phyloP scores from a whole-genome alignment of 2,797 vertebrate genomes.

The Danio choprae region DNA sequence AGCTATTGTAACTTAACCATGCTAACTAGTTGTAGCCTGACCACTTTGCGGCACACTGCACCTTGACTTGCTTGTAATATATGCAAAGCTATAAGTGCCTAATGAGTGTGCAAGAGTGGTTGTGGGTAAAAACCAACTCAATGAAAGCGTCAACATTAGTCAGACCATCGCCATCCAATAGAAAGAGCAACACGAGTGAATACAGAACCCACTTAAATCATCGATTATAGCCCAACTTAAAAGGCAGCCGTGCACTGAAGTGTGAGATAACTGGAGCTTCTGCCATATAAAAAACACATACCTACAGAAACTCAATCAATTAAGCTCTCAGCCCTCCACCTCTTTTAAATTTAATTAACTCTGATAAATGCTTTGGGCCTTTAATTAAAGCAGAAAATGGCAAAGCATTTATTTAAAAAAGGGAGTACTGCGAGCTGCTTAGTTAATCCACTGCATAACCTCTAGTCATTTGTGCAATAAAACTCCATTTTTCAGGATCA shows the following conservation, averaged over 20 bases:
- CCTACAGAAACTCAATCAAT: conserved; percentile 37
- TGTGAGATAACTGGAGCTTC: conserved; percentile 43
- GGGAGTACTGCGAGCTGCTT: not conserved
- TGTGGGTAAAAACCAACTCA: conserved; percentile 28
- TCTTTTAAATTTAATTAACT: conserved; percentile 59
- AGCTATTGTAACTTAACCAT: not conserved
- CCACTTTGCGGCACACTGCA: not conserved
- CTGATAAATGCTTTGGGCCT: conserved; percentile 57
- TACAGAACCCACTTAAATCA: conserved; percentile 34
- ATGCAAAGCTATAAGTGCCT: not conserved
- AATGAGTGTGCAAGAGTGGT: not conserved
- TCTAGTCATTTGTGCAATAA: not conserved
- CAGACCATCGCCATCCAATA: conserved; percentile 43
- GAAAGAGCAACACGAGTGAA: not conserved
- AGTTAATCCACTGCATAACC: conserved; percentile 23
- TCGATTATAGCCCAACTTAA: conserved; percentile 29
- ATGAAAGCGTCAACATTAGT: conserved; percentile 23
- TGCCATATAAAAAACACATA: conserved; percentile 24
- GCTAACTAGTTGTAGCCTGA: not conserved
- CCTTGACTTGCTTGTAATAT: not conserved
- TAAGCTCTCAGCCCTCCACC: conserved; percentile 43
- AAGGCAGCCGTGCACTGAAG: conserved; percentile 37
- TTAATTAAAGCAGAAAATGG: conserved; percentile 59
- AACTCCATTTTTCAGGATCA: conserved; percentile 32
- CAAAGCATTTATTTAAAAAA: conserved; percentile 43